Conservation (phyloP, 1,140 invertebrate species). For the Polypedilum pembai region DNA sequence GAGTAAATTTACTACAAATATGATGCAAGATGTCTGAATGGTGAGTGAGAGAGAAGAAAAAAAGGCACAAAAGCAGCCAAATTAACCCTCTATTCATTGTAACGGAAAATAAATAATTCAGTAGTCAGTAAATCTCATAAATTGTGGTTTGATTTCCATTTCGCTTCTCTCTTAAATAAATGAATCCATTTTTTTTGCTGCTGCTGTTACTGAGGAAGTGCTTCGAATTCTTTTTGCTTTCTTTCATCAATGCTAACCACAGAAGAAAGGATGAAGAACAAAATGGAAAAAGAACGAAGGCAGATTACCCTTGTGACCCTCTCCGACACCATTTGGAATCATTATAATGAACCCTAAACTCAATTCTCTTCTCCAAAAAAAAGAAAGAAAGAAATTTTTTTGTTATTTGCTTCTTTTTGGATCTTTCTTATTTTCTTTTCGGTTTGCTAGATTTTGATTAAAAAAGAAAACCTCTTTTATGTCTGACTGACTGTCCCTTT, state of each 20-base stretch:
- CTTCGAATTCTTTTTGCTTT: neutral
- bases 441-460: no score
- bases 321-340: neutral
- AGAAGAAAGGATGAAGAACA: neutral
- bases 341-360: neutral
- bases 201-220: neutral
- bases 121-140: conserved; percentile 26
- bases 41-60: neutral
- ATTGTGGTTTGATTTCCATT: conserved; percentile 25
- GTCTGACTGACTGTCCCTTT: no score
- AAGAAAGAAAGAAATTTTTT: neutral
- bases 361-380: no score
- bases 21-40: no score
- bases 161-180: conserved; percentile 18
- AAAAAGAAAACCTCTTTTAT: no score
- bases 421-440: neutral
- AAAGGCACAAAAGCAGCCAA: conserved; percentile 17
- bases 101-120: conserved; percentile 29
- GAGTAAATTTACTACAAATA: no score
- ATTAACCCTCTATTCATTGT: neutral
- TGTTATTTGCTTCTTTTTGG: conserved; percentile 1
- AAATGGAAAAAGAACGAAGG: neutral
- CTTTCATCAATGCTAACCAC: neutral
- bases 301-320: conserved; percentile 5
- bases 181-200: conserved; percentile 9